Evolutionary conservation across 2,113 vertebrate genomes (phyloP).

Genomic region (Petaurus breviceps): DNA sequence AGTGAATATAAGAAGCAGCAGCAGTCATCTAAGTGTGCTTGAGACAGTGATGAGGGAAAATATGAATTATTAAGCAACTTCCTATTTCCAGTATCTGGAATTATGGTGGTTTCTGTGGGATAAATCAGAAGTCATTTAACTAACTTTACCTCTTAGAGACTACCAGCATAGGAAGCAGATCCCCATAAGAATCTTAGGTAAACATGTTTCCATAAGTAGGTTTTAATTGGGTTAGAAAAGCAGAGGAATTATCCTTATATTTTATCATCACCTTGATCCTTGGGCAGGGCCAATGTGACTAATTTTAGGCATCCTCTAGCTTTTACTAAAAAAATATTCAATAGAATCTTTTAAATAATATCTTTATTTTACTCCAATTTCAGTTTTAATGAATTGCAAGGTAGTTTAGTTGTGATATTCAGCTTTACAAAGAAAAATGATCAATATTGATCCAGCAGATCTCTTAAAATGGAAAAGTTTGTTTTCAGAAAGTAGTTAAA

Average conservation of each 20-base stretch:
- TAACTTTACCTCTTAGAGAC: background rate
- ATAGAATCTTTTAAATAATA: background rate
- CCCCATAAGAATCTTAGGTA: background rate
- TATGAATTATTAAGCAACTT: background rate
- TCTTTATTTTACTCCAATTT: background rate
- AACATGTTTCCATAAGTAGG: background rate
- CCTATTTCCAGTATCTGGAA: background rate
- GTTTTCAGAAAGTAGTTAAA: background rate
- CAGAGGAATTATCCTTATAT: background rate
- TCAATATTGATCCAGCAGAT: constrained; percentile 40
- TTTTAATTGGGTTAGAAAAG: background rate
- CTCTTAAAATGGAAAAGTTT: background rate
- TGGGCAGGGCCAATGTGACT: background rate
- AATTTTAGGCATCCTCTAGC: background rate
- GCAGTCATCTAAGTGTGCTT: background rate
- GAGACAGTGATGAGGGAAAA: constrained; percentile 7
- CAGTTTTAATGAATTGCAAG: background rate
- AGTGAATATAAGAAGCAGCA: constrained; percentile 8
- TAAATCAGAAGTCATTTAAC: background rate
- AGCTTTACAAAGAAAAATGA: background rate
- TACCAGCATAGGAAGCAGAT: background rate
- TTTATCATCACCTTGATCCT: background rate
- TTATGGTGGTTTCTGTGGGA: background rate
- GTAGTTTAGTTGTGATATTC: background rate
- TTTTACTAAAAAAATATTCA: background rate